Conservation (phyloP, 2,113 vertebrate species). For the Ochotona princeps region DNA sequence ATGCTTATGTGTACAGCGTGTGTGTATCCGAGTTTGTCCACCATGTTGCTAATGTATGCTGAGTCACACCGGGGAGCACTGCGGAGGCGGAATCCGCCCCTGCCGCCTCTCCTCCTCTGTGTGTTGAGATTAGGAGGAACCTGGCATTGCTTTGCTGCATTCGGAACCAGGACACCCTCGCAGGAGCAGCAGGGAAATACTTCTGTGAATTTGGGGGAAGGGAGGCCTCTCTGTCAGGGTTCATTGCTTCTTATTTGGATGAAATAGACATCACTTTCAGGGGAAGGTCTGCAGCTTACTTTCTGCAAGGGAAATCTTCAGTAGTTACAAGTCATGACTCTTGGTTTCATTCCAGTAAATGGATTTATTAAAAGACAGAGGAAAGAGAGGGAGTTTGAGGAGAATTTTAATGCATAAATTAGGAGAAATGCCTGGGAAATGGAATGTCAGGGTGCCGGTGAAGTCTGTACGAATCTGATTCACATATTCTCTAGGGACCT, state of each 20-base stretch:
- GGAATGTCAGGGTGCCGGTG: not conserved
- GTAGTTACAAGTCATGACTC: slow-evolving; percentile 29
- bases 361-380: slow-evolving; percentile 61
- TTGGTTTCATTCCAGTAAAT: slow-evolving; percentile 62
- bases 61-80: not conserved
- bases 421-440: slow-evolving; percentile 46
- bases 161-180: not conserved
- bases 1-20: not conserved
- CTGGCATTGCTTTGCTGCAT: not conserved
- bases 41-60: not conserved
- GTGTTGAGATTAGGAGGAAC: not conserved
- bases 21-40: not conserved
- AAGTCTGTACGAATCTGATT: not conserved
- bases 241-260: slow-evolving; percentile 44
- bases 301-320: slow-evolving; percentile 33
- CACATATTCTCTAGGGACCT: not conserved
- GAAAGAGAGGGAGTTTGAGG: not conserved
- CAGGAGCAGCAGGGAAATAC: not conserved
- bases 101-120: not conserved
- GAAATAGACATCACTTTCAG: slow-evolving; percentile 42
- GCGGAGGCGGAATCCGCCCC: not conserved
- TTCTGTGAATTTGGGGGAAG: not conserved
- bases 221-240: not conserved
- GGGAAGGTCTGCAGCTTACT: slow-evolving; percentile 31
- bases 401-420: slow-evolving; percentile 52